A percentile compares a stretch with the other conserved stretches of the same genome.
Conservation (phyloP, 2,888 invertebrate genomes). For the Galerucella calmariensis region DNA sequence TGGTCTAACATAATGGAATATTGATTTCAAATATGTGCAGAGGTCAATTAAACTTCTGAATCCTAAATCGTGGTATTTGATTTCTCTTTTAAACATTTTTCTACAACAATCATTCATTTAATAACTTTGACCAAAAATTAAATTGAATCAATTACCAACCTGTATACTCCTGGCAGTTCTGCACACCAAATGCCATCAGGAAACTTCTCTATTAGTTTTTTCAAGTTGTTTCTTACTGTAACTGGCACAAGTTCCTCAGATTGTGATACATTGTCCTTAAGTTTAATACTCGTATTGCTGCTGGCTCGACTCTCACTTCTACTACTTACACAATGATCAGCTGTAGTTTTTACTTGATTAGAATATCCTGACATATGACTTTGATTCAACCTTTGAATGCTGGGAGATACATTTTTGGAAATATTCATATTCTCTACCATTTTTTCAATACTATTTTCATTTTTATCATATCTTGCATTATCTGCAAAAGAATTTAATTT, state of each 20-base stretch:
- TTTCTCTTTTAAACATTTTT: slow-evolving; percentile 51
- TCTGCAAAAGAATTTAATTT: not conserved
- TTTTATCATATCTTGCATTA: not conserved
- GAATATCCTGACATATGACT: not conserved
- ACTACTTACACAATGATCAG: not conserved
- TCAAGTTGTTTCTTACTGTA: slow-evolving; percentile 55
- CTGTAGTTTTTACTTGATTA: not conserved
- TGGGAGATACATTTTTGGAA: not conserved
- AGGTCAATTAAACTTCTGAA: slow-evolving; percentile 57
- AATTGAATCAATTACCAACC: slow-evolving; percentile 56
- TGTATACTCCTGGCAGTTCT: slow-evolving; percentile 61
- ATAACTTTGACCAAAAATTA: not conserved
- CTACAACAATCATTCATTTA: slow-evolving; percentile 45
- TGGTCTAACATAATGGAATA: slow-evolving; percentile 57
- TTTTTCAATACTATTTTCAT: not conserved
- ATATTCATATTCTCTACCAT: not conserved
- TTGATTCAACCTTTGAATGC: not conserved
- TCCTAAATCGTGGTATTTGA: slow-evolving; percentile 56
- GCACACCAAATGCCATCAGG: slow-evolving; percentile 67
- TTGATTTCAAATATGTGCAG: slow-evolving; percentile 54
- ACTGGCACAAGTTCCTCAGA: slow-evolving; percentile 50
- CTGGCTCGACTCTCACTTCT: not conserved
- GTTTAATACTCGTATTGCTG: not conserved
- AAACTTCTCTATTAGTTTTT: slow-evolving; percentile 59
- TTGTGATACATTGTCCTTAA: slow-evolving; percentile 14